phyloP scores from a whole-genome alignment of 2,797 vertebrate genomes.

The Paedocypris micromegethes region DNA sequence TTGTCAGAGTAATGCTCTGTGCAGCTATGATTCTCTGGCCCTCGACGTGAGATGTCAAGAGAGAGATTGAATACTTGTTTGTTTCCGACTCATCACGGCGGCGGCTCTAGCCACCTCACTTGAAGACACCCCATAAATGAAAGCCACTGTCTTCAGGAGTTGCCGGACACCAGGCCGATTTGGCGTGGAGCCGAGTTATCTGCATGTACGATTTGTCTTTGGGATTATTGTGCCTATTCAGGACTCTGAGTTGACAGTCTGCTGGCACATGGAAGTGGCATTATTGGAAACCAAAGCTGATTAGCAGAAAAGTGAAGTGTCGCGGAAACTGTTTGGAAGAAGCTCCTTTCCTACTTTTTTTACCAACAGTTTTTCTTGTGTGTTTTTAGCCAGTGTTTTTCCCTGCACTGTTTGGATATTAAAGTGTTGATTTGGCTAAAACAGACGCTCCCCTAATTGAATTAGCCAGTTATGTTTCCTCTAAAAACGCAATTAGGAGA shows the following conservation, averaged over 20 bases:
- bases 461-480: too few relatives aligned
- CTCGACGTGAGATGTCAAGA: background rate
- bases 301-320: slow-evolving; percentile 1
- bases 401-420: too few relatives aligned
- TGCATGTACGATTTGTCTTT: slow-evolving; percentile 16
- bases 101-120: slow-evolving; percentile 5
- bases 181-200: slow-evolving; percentile 1
- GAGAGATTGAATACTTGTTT: slow-evolving; percentile 22
- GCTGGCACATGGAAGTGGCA: background rate
- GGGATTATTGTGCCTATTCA: slow-evolving; percentile 6
- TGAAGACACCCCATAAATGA: slow-evolving; percentile 22
- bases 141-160: slow-evolving; percentile 18
- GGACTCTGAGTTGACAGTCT: background rate
- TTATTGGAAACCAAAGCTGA: slow-evolving; percentile 11
- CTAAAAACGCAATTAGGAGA: too few relatives aligned
- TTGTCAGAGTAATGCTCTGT: background rate
- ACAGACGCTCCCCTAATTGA: too few relatives aligned
- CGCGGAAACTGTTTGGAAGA: background rate
- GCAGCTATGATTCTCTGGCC: background rate
- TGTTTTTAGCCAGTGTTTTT: too few relatives aligned
- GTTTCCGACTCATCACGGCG: slow-evolving; percentile 23
- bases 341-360: background rate
- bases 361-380: background rate
- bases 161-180: slow-evolving; percentile 16
- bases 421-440: too few relatives aligned